A percentile compares a stretch with the other conserved stretches of the same genome.
Evolutionary conservation across 2,113 vertebrate genomes (phyloP).

Genomic region (Lontra canadensis): DNA sequence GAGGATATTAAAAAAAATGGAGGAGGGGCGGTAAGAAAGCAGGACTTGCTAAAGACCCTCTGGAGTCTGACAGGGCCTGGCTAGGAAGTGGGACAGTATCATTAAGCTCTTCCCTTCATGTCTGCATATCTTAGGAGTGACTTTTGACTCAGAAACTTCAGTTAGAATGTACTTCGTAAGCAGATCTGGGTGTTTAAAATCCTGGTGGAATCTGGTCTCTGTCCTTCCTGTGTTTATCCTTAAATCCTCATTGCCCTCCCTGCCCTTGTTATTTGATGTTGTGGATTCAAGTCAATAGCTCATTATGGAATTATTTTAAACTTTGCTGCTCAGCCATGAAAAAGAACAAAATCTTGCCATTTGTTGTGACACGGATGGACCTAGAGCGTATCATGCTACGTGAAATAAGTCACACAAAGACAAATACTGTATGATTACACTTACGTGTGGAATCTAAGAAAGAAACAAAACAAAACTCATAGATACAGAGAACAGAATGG

Average conservation of each 20-base stretch:
- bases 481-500: neutral
- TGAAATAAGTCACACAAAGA: neutral
- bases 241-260: neutral
- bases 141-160: conserved; percentile 10
- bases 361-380: neutral
- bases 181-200: conserved; percentile 17
- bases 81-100: neutral
- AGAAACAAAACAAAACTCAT: neutral
- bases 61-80: neutral
- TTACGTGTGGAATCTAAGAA: neutral
- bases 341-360: neutral
- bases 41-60: neutral
- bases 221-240: neutral
- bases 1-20: neutral
- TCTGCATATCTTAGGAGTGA: conserved; percentile 9
- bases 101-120: neutral
- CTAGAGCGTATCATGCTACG: neutral
- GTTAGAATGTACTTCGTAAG: conserved; percentile 27
- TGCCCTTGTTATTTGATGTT: conserved; percentile 1
- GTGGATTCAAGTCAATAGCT: neutral
- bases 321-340: neutral
- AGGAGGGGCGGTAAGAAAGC: neutral
- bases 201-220: neutral
- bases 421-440: neutral
- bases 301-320: neutral